Conservation (phyloP, 2,113 vertebrate species). For the Trematomus loennbergii region DNA sequence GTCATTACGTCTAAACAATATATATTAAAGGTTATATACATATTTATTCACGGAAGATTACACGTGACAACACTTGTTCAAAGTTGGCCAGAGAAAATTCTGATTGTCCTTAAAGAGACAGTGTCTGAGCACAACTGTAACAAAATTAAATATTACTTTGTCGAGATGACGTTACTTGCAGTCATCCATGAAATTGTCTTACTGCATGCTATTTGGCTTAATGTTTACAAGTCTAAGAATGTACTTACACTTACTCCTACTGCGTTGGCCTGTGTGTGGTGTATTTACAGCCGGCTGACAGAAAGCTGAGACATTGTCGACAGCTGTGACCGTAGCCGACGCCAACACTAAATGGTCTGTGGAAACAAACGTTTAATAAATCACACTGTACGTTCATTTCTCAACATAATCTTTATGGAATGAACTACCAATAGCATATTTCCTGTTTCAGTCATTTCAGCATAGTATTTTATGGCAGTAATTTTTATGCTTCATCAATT, state of each 20-base stretch:
- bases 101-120: background rate
- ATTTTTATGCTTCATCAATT: constrained; percentile 14
- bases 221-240: background rate
- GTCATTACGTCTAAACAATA: too few species aligned
- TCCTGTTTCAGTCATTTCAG: constrained; percentile 5
- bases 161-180: background rate
- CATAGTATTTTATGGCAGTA: background rate
- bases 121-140: background rate
- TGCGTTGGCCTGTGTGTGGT: background rate
- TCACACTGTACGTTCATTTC: background rate
- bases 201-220: background rate
- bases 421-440: background rate
- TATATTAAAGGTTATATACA: too few species aligned
- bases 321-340: background rate
- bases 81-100: background rate
- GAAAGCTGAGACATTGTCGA: background rate
- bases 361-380: background rate
- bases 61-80: background rate
- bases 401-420: background rate
- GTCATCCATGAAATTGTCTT: background rate
- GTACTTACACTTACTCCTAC: background rate
- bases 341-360: background rate
- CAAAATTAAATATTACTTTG: background rate
- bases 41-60: background rate
- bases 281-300: constrained; percentile 10